Evolutionary conservation across 2,888 invertebrate genomes (phyloP), one percentile per base, ranked within the genome.

Genomic region (Limenitis camilla): DNA sequence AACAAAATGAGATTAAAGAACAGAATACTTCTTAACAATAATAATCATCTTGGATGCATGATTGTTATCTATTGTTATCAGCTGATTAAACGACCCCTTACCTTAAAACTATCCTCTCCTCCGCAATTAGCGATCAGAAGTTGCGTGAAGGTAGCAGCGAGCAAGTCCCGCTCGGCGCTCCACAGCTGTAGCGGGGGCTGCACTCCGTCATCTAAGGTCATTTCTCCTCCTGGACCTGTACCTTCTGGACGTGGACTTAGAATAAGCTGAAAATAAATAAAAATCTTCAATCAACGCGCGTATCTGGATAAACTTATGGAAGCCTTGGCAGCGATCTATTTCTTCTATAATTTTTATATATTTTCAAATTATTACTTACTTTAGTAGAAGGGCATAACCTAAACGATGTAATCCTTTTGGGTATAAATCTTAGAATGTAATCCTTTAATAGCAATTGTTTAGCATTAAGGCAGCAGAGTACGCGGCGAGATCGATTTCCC

Each of bases 371-470:
- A n/a, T n/a, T n/a, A n/a, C n/a, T n/a, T n/a, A n/a, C n/a, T 90
- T 97, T 97, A 47, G 97, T 97, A 56, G 96, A 96, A 19, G 97
- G 97, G 75, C 97, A 97, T 50, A 98, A 90, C 35, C 97, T 90
- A 85, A 96, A 97, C 35, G 96, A 96, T 55, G 94, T 95, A 65
- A 97, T 90, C 67, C 96, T 90, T 83, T 96, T 97, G 49, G 96
- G 97, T 71, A 97, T 96, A 76, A 98, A 94, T 85, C 95, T 96
- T 66, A 97, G 89, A 65, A 97, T 91, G 89, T 95, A 95, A 86
- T 98, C 97, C 85, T 97, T 97, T 69, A 98, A 91, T 52, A 95
- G 96, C 63, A 98, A 89, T 74, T 90, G 97, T 81, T 96, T 96
- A 46, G 96, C 95, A 52, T 95, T 96, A 68, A 97, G 93, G 78